Evolutionary conservation across 2,113 vertebrate genomes (phyloP).

Genomic region (Serilophus lunatus): DNA sequence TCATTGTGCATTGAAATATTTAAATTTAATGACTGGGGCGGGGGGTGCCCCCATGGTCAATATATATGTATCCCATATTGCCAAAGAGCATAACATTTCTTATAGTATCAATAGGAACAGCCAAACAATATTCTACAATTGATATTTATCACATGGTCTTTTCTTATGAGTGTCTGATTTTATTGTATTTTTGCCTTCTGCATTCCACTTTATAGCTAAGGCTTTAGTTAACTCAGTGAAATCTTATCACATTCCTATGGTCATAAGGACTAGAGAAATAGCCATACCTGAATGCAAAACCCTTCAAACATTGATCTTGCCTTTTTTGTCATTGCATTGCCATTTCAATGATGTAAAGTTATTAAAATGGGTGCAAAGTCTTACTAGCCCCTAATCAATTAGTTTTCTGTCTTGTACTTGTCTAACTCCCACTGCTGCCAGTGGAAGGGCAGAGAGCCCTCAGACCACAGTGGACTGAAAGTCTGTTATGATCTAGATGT

Average conservation of each 20-base stretch:
- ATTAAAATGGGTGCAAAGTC: not conserved
- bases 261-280: not conserved
- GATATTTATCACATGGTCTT: not conserved
- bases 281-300: not conserved
- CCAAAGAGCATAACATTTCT: not conserved
- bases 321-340: not conserved
- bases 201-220: not conserved
- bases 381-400: not conserved
- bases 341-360: not conserved
- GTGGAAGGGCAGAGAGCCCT: not conserved
- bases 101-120: not conserved
- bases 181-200: not conserved
- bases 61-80: not conserved
- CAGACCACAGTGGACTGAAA: not conserved
- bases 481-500: not conserved
- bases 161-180: not conserved
- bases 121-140: not conserved
- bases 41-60: not conserved
- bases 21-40: not conserved
- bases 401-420: not conserved
- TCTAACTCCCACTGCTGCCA: not conserved
- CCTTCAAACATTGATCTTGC: not conserved
- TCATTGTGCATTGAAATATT: not conserved
- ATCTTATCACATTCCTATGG: not conserved
- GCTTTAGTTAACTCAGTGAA: not conserved